phyloP scores from a whole-genome alignment of 2,797 vertebrate genomes.

The Denticeps clupeoides region DNA sequence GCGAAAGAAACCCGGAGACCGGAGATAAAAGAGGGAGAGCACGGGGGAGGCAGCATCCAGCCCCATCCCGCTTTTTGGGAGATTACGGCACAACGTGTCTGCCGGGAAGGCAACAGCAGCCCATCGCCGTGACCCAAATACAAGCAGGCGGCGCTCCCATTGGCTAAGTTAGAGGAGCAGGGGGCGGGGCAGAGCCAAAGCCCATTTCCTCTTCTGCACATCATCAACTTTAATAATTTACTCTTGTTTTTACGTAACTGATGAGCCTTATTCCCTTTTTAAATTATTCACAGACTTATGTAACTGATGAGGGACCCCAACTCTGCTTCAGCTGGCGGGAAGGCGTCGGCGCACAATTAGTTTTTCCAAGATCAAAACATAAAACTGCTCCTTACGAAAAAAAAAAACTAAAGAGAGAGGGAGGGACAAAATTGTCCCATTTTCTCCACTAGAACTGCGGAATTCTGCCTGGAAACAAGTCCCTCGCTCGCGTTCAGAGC shows the following conservation, averaged over 20 bases:
- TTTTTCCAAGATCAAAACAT: too few species aligned
- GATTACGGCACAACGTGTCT: slow-evolving; percentile 57
- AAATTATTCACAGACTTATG: too few species aligned
- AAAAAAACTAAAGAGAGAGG: too few species aligned
- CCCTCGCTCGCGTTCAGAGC: too few species aligned
- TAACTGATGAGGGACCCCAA: too few species aligned
- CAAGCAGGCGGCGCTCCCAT: slow-evolving; percentile 41
- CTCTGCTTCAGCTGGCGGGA: too few species aligned
- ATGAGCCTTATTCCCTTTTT: too few species aligned
- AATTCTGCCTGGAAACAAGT: too few species aligned
- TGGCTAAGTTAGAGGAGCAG: slow-evolving; percentile 41
- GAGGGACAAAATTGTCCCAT: too few species aligned
- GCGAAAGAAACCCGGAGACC: not conserved
- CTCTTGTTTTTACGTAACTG: slow-evolving; percentile 42
- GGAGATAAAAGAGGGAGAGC: slow-evolving; percentile 3
- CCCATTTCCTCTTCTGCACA: slow-evolving; percentile 22
- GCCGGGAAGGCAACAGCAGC: slow-evolving; percentile 54
- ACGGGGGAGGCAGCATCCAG: not conserved
- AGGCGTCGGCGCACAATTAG: too few species aligned
- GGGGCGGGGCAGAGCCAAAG: slow-evolving; percentile 24
- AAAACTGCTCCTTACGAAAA: too few species aligned
- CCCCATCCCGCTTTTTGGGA: slow-evolving; percentile 36
- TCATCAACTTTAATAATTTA: slow-evolving; percentile 49
- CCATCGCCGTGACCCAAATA: slow-evolving; percentile 65
- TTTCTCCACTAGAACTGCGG: too few species aligned